These are phyloP conservation scores for Agrotis ipsilon DNA, from an alignment of 2,888 invertebrate species.

Conservation along the genomic window DNA sequence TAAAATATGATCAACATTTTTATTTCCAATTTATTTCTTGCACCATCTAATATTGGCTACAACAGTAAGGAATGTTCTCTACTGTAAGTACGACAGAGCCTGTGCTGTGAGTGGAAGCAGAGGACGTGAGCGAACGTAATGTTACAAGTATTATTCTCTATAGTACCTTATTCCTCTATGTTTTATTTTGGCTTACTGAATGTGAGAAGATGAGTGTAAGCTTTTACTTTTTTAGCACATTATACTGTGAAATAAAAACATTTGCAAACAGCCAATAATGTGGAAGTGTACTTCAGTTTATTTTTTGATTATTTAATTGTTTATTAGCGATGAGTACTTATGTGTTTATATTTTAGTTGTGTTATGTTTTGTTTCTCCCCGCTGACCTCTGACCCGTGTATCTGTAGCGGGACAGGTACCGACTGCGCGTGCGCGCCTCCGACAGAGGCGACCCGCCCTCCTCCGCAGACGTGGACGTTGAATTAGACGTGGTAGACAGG, in stretches of 20 bases:
- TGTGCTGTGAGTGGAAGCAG: slow-evolving; percentile 79
- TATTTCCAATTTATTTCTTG: slow-evolving; percentile 93
- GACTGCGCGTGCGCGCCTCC: slow-evolving; percentile 98
- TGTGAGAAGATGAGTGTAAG: slow-evolving; percentile 84
- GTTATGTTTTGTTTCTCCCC: slow-evolving; percentile 92
- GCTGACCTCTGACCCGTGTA: slow-evolving; percentile 94
- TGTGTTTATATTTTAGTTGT: slow-evolving; percentile 91
- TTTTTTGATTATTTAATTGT: slow-evolving; percentile 85
- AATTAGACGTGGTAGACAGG: slow-evolving; percentile 99
- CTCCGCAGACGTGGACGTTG: slow-evolving; percentile 98
- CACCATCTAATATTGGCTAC: slow-evolving; percentile 93
- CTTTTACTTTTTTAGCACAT: slow-evolving; percentile 66
- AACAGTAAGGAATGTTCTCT: slow-evolving; percentile 93
- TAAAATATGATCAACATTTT: slow-evolving; percentile 91
- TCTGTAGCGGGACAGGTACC: slow-evolving; percentile 98
- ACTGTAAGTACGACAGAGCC: slow-evolving; percentile 87
- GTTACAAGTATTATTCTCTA: slow-evolving; percentile 75
- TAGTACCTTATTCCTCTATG: slow-evolving; percentile 76
- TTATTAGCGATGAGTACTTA: slow-evolving; percentile 89
- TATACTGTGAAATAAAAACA: slow-evolving; percentile 70
- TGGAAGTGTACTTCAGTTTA: slow-evolving; percentile 83
- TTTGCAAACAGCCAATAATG: slow-evolving; percentile 73
- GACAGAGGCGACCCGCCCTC: slow-evolving; percentile 98
- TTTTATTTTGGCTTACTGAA: slow-evolving; percentile 88
- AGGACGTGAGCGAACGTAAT: slow-evolving; percentile 81